Evolutionary conservation across 2,888 invertebrate genomes (phyloP).

Genomic region (Oasisia sp.): DNA sequence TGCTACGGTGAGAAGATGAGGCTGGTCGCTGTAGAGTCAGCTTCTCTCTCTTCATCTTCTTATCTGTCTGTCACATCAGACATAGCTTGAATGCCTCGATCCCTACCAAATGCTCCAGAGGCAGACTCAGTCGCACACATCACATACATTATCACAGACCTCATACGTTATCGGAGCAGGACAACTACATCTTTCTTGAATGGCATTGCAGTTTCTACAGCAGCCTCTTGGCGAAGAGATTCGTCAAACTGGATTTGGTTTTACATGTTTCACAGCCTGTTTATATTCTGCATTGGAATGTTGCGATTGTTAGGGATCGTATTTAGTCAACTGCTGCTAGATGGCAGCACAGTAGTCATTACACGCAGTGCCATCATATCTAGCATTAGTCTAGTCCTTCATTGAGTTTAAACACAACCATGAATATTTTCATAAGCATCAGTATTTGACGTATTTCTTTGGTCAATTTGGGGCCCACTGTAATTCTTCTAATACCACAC

Average conservation of each 20-base stretch:
- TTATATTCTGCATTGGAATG: too few relatives aligned
- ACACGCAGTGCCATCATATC: too few relatives aligned
- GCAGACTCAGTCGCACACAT: background rate
- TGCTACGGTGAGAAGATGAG: background rate
- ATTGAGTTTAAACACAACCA: too few relatives aligned
- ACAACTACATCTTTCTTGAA: background rate
- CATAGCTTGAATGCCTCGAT: background rate
- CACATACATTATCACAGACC: background rate
- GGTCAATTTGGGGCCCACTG: too few relatives aligned
- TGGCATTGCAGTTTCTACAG: background rate
- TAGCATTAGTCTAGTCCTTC: too few relatives aligned
- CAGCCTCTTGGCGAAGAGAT: background rate
- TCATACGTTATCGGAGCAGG: background rate
- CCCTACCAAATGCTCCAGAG: background rate
- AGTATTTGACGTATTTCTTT: too few relatives aligned
- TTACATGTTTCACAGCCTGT: too few relatives aligned
- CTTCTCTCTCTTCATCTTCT: background rate
- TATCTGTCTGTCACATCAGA: background rate
- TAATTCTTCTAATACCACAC: background rate
- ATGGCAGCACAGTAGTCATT: too few relatives aligned
- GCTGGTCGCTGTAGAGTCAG: background rate
- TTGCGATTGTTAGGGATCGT: too few relatives aligned
- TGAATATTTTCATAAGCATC: too few relatives aligned
- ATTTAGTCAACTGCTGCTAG: too few relatives aligned
- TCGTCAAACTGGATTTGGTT: background rate